Evolutionary conservation across 1,140 invertebrate species (phyloP).

Genomic region (Gyrodactylus salaris): DNA sequence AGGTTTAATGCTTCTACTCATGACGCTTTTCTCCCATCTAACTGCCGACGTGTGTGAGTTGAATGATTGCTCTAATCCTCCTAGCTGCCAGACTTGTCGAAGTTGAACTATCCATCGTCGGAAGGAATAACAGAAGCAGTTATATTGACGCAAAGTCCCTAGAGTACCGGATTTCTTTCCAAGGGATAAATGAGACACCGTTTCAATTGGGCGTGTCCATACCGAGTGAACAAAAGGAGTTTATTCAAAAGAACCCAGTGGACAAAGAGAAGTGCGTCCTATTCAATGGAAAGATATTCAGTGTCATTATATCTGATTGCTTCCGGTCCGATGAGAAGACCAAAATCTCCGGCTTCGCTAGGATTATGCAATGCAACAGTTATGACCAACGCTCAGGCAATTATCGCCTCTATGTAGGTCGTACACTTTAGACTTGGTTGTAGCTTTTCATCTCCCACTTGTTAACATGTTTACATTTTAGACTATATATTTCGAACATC

Average conservation of each 20-base stretch:
- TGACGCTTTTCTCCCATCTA: no score
- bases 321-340: not conserved
- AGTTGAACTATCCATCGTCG: no score
- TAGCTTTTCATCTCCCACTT: no score
- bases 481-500: no score
- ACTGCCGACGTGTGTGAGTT: no score
- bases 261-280: not conserved
- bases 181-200: not conserved
- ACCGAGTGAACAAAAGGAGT: not conserved
- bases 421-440: not conserved
- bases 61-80: no score
- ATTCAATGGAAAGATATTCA: not conserved
- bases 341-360: not conserved
- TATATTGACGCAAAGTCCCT: no score
- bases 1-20: no score
- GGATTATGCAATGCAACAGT: not conserved
- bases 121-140: no score
- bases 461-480: no score
- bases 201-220: not conserved
- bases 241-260: not conserved
- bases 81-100: no score
- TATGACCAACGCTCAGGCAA: not conserved
- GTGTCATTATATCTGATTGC: not conserved
- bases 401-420: not conserved
- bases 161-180: not conserved